Evolutionary conservation across 1,140 invertebrate genomes (phyloP), one percentile per base, ranked within the genome.

Genomic region (Drosophila quadrilineata): DNA sequence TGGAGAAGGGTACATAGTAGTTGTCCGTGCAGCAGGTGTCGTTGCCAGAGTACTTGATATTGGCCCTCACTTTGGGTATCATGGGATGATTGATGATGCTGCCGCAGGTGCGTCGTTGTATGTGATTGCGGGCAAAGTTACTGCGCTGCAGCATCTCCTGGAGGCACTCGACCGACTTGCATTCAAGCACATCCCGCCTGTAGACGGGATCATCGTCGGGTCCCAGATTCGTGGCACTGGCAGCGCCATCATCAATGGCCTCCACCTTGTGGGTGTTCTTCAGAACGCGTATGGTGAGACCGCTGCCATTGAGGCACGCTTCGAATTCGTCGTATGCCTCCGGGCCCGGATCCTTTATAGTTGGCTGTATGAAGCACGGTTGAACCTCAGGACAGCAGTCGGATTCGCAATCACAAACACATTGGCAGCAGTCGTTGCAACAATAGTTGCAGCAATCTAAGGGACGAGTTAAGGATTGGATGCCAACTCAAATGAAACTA

Each of bases 291-390:
- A 89, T 89, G 17, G 84, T 76, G 21, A 89, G 53, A 0, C 88
- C 88, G 50, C 88, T 89, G 41, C 88, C 88, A 62, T 89, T 89
- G 0, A 89, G 65, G 8, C 88, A 86, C 6, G 88, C 88, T 45
- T 89, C 88, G 48, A 89, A 89, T 54, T 89, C 88, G 12, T 89
- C 88, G 9, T 88, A 89, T 0, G 86, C 88, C n/a, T 89, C 87
- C 2, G 88, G 77, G 8, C 80, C 77, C 5, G 84, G 79, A 45
- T 87, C 84, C 2, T 71, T 79, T 12, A 46, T 64, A 3, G 68
- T 77, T 2, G 87, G 66, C 17, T 68, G 53, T 9, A 88, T 59
- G 36, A 86, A 87, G 57, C 87, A 88, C 0, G 87, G 87, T 5
- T 71, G 62, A 4, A 84, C 21, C 53, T 85, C 79, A 1, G 80